These are phyloP conservation scores for Diadema setosum DNA, from an alignment of 35 echinoderm and acorn worm species.

Conservation along the genomic window DNA sequence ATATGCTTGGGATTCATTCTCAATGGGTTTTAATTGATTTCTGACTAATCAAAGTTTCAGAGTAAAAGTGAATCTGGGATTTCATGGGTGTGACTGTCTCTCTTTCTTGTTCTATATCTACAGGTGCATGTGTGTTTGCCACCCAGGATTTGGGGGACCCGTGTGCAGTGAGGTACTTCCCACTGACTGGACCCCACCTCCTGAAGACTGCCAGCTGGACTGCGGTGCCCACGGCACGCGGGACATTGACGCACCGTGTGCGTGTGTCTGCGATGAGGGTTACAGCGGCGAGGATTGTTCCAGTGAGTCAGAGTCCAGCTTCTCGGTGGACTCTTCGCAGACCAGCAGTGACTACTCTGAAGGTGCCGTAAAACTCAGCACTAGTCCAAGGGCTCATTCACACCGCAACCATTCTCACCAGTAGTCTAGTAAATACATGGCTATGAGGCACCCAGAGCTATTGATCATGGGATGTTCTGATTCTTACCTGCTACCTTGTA, in stretches of 20 bases:
- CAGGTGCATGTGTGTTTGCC: not conserved
- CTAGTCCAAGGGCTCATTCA: too few relatives aligned
- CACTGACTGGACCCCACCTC: not conserved
- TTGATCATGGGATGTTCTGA: too few relatives aligned
- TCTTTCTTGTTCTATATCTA: not conserved
- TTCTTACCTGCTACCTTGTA: too few relatives aligned
- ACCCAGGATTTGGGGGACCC: not conserved
- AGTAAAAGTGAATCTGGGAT: too few relatives aligned
- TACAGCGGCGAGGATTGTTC: not conserved
- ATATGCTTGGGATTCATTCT: too few relatives aligned
- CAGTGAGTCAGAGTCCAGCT: not conserved
- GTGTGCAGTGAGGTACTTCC: not conserved
- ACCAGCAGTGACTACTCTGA: not conserved
- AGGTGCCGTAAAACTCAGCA: not conserved
- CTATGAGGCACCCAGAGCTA: too few relatives aligned
- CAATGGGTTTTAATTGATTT: too few relatives aligned
- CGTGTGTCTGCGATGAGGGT: not conserved
- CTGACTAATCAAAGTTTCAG: too few relatives aligned
- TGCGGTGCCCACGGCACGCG: not conserved
- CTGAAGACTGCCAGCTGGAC: not conserved
- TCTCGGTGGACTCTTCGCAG: not conserved
- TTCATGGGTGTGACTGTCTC: too few relatives aligned
- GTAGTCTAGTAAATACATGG: too few relatives aligned
- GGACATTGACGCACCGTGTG: not conserved
- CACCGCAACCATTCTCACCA: too few relatives aligned